phyloP scores from a whole-genome alignment of 2,113 vertebrate species.

The Stigmatopora argus region DNA sequence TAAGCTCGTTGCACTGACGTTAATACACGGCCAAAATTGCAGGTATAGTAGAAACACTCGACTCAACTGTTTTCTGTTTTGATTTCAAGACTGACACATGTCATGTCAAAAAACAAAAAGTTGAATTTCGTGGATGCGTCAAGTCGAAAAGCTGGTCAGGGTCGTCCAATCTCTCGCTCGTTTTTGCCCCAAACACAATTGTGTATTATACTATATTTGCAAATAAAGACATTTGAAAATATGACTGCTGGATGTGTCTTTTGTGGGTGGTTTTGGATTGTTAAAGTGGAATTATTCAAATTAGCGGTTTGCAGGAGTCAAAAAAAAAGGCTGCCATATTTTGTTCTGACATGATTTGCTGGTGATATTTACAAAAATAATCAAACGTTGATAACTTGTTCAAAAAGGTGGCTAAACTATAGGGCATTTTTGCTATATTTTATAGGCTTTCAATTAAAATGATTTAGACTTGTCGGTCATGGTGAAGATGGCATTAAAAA shows the following conservation, averaged over 20 bases:
- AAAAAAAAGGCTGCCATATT: too few species aligned
- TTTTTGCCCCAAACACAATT: slow-evolving; percentile 50
- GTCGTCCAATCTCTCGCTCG: slow-evolving; percentile 55
- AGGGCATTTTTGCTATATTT: too few species aligned
- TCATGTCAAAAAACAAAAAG: background rate
- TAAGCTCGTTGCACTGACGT: slow-evolving; percentile 57
- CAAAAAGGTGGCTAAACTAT: too few species aligned
- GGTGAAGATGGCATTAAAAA: too few species aligned
- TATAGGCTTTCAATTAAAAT: too few species aligned
- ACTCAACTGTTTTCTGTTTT: slow-evolving; percentile 18
- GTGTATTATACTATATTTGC: slow-evolving; percentile 68
- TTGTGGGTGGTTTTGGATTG: slow-evolving; percentile 47
- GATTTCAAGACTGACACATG: slow-evolving; percentile 12
- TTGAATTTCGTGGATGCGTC: slow-evolving; percentile 27
- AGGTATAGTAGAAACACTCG: slow-evolving; percentile 32
- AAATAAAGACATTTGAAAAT: slow-evolving; percentile 55
- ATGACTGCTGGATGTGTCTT: slow-evolving; percentile 43
- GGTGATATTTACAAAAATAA: too few species aligned
- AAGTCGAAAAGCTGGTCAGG: slow-evolving; percentile 46
- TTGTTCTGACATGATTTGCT: too few species aligned
- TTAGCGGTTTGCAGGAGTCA: background rate
- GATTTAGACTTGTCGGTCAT: too few species aligned
- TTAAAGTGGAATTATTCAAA: slow-evolving; percentile 3
- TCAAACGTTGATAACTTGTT: too few species aligned
- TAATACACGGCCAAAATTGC: slow-evolving; percentile 45